Base-by-base conservation (phyloP, 1,140 invertebrate species). In the Drosophila paulistorum region DNA sequence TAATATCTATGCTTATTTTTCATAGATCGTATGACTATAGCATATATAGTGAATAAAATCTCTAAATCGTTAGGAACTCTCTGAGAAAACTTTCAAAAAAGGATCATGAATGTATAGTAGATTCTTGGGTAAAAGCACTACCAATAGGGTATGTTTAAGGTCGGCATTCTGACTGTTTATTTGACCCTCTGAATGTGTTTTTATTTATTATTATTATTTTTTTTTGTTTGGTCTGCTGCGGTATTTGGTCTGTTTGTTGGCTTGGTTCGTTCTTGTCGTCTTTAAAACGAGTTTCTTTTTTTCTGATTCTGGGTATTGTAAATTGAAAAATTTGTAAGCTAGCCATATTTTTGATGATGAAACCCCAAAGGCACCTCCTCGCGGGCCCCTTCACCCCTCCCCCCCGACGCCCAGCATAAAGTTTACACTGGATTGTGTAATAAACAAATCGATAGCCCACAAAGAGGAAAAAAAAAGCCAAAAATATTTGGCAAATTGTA, bases 321-420 rank as follows among this genome's bases (percentile, higher is more conserved):
- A 54, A 54, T 42, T 48, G 17, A n/a, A 60, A 64, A 57, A 85
- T 81, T 81, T 84, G 79, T 81, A 81, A 85, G 85, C 80, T 80
- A 67, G 70, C 74, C 86, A 86, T 81, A 85, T 85, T 86, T 85
- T 23, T 51, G 81, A 77, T 81, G 81, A 81, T 81, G 79, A 83
- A 84, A 80, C 81, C 70, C 3, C 37, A 37, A 30, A 30, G 30
- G 6, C 30, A 30, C 37, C 37, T 1, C 37, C 37, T 11, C 37
- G 2, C 3, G 10, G 10, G 35, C 37, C 37, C 35, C 35, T 37
- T 10, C 10, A 39, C 10, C 37, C 37, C 2, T 7, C 37, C 37
- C 10, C 9, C 37, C 10, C 9, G 0, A 37, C 10, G 3, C 5
- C 26, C 26, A 30, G 26, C 37, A 3, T 11, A 39, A 11, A 11